A percentile compares a stretch with the other conserved stretches of the same genome.
These are phyloP conservation scores for Chloroceryle amazona DNA, from an alignment of 2,797 vertebrate genomes.

Conservation along the genomic window DNA sequence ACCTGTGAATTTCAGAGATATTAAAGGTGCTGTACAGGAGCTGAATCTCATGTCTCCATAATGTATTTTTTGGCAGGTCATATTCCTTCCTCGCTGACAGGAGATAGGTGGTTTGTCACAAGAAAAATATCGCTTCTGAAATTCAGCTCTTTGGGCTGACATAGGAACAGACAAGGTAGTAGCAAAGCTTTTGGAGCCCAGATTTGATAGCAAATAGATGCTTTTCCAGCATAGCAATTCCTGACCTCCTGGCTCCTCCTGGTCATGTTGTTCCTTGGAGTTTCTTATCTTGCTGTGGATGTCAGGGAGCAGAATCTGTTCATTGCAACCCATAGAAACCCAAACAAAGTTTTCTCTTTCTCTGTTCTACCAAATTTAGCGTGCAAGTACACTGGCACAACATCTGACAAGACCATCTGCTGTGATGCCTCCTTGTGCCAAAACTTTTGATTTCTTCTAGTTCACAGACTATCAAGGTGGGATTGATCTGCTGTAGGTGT, in stretches of 20 bases:
- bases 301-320: not conserved
- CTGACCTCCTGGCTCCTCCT: not conserved
- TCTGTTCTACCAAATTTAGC: not conserved
- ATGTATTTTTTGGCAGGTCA: not conserved
- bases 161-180: not conserved
- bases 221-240: not conserved
- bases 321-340: not conserved
- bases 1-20: not conserved
- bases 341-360: not conserved
- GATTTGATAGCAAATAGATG: not conserved
- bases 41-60: not conserved
- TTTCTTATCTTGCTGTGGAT: not conserved
- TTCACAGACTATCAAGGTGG: not conserved
- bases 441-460: not conserved
- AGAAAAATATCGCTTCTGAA: not conserved
- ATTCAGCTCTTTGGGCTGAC: not conserved
- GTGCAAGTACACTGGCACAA: accelerated
- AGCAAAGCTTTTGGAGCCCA: not conserved
- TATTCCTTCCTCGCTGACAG: not conserved
- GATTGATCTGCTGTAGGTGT: not conserved
- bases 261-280: not conserved
- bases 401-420: not conserved
- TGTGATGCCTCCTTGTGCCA: not conserved
- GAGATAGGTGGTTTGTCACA: not conserved
- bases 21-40: not conserved